Evolutionary conservation across 2,797 vertebrate genomes (phyloP), one percentile per base, ranked within the genome.

Genomic region (Malacoraja senta): DNA sequence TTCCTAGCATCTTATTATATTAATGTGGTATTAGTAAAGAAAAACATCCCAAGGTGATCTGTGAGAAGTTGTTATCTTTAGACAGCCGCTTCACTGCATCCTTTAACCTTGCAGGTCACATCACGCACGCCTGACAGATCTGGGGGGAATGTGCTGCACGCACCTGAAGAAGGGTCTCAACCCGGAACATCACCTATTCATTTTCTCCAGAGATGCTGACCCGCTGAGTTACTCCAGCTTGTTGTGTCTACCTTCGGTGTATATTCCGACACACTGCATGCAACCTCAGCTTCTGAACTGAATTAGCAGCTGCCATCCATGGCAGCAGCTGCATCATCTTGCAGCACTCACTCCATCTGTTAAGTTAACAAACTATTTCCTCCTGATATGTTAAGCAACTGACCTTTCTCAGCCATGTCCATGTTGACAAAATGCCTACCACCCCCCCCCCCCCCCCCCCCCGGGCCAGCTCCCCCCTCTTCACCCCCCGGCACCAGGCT

Each of bases 1-100:
- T 26, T 53, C 24, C 44, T 10, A 29, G 94, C 81, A 84, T 84
- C 86, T n/a, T 68, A 35, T 0, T 91, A 32, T 68, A n/a, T 84
- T 61, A 29, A 58, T 29, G 38, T 19, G 21, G 17, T 74, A 76
- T 91, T 32, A 12, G 4, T 92, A 13, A 6, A 53, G 44, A 76
- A 53, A 53, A 92, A 76, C 44, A 53, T 74, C 65, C 32, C 71
- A 53, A 92, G 6, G 72, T 8, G 44, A 76, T 74, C 29, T 68
- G 29, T 74, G 58, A 88, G 35, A n/a, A 84, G 44, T 53, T 71
- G 65, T 71, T 19, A 91, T 71, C 65, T 53, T 92, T 92, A 53
- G 74, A 29, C 24, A 53, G 72, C 90, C 35, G 44, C 10, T 74
- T 91, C 88, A 74, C 68, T 71, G 88, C 35, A 71, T 38, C 68